Evolutionary conservation across 2,797 vertebrate genomes (phyloP).

Genomic region (Antrozous pallidus): DNA sequence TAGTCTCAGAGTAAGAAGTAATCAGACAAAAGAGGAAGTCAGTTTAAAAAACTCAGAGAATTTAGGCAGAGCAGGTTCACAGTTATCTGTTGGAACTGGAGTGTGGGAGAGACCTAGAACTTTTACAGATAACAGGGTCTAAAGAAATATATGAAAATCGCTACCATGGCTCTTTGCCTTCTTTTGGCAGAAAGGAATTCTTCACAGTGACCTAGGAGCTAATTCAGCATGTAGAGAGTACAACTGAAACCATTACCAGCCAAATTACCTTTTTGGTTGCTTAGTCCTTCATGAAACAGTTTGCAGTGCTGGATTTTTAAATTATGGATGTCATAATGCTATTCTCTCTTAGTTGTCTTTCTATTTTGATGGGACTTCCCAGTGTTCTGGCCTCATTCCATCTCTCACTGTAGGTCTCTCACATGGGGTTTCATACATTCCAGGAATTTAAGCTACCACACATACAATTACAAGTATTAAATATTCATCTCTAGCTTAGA

Average conservation of each 20-base stretch:
- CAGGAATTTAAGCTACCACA: neutral
- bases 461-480: neutral
- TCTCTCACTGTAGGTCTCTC: neutral
- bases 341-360: neutral
- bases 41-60: neutral
- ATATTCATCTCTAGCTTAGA: neutral
- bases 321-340: neutral
- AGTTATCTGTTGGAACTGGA: neutral
- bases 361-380: neutral
- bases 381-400: neutral
- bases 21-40: neutral
- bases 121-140: neutral
- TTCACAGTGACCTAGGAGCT: neutral
- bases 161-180: neutral
- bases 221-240: neutral
- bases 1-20: neutral
- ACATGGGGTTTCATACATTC: neutral
- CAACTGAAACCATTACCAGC: neutral
- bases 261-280: neutral
- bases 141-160: neutral
- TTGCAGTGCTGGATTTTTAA: neutral
- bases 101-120: neutral
- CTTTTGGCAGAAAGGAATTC: neutral
- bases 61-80: neutral
- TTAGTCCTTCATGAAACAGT: neutral